phyloP scores from a whole-genome alignment of 2,888 invertebrate species.

The Hypomecis punctinalis region DNA sequence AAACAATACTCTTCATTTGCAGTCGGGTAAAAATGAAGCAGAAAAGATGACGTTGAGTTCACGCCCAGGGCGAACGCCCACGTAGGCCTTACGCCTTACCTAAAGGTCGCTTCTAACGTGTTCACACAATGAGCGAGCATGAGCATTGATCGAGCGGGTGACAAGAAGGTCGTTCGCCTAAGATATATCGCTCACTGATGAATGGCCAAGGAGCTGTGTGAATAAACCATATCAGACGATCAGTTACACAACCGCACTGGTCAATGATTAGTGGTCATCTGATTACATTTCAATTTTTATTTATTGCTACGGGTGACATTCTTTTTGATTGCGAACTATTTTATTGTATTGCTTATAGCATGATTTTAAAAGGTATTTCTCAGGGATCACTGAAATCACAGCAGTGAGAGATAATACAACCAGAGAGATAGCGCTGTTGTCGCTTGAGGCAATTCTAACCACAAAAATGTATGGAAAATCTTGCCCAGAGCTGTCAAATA shows the following conservation, averaged over 20 bases:
- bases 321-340: background rate
- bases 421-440: no score
- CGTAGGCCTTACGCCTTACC: conserved; percentile 48
- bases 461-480: no score
- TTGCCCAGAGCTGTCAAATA: no score
- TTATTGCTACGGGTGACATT: background rate
- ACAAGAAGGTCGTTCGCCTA: conserved; percentile 60
- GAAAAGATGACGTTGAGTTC: conserved; percentile 57
- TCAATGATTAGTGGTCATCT: background rate
- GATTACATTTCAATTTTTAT: conserved; percentile 6
- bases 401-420: no score
- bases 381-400: no score
- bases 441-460: no score
- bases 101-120: conserved; percentile 60
- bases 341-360: no score
- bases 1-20: no score
- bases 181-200: conserved; percentile 50
- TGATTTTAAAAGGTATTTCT: no score
- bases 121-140: conserved; percentile 36
- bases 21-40: no score
- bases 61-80: conserved; percentile 63
- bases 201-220: conserved; percentile 12
- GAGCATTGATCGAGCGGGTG: conserved; percentile 58
- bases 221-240: conserved; percentile 15
- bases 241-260: conserved; percentile 6